These are phyloP conservation scores for Cyanistes caeruleus DNA, from an alignment of 2,113 vertebrate species.

Conservation along the genomic window DNA sequence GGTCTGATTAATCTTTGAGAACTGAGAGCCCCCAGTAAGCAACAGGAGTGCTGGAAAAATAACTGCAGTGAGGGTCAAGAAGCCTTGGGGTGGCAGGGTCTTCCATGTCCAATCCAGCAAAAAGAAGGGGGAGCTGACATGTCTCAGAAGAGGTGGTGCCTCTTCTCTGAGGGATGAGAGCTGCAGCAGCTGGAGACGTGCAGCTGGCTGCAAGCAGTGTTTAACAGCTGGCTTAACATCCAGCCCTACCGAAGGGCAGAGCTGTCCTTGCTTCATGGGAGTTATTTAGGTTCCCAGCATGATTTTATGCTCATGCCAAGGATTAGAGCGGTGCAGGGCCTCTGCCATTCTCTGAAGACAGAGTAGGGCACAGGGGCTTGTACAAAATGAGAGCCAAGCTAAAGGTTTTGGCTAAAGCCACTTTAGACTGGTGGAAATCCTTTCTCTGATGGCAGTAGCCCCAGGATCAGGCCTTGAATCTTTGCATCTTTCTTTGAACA, in stretches of 20 bases:
- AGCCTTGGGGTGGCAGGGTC: background rate
- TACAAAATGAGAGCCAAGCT: background rate
- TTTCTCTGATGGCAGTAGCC: background rate
- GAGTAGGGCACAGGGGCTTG: background rate
- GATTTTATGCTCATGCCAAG: background rate
- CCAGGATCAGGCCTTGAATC: background rate
- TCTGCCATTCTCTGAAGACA: background rate
- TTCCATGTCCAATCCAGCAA: background rate
- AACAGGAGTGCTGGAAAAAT: background rate
- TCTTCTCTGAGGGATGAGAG: background rate
- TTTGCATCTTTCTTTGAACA: background rate
- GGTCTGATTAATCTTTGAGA: background rate
- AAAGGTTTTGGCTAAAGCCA: background rate
- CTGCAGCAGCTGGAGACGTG: background rate
- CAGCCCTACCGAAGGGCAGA: background rate
- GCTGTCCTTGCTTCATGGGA: rapidly evolving
- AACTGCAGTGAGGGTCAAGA: background rate
- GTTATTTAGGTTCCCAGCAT: background rate
- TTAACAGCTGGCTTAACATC: background rate
- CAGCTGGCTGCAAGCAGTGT: conserved; percentile 1
- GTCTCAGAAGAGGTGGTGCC: background rate
- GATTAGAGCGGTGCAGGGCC: background rate
- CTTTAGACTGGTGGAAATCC: background rate
- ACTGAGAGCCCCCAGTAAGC: background rate
- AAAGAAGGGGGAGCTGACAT: background rate